Percentiles rank a stretch among this genome's conserved stretches.
phyloP scores from a whole-genome alignment of 2,113 vertebrate species.

The Xiphorhynchus elegans region DNA sequence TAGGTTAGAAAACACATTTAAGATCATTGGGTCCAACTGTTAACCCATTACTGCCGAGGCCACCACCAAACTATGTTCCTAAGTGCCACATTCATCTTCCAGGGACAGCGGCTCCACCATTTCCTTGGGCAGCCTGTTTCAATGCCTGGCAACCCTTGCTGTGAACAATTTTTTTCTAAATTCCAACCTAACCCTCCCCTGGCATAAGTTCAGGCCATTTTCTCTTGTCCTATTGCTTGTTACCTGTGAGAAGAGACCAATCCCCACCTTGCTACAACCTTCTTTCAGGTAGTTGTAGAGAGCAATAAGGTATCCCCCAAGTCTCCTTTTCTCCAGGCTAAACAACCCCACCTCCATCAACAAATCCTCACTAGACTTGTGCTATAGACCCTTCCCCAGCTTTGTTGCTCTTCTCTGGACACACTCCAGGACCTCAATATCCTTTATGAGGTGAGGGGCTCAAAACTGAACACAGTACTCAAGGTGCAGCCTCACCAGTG shows the following conservation, averaged over 20 bases:
- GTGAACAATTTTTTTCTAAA: neutral
- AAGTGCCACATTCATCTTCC: neutral
- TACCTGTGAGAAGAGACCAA: neutral
- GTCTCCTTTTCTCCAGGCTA: neutral
- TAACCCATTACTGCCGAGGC: neutral
- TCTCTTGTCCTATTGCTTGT: neutral
- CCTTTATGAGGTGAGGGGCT: neutral
- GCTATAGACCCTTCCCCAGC: neutral
- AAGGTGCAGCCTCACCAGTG: neutral
- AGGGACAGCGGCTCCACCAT: neutral
- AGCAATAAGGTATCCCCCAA: neutral
- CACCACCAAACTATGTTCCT: neutral
- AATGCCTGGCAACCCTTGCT: neutral
- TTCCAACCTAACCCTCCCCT: neutral
- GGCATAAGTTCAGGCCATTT: neutral
- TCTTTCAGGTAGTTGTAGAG: neutral
- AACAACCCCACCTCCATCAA: neutral
- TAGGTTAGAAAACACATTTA: neutral
- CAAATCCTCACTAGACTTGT: neutral
- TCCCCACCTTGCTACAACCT: neutral
- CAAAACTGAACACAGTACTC: neutral
- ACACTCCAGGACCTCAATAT: neutral
- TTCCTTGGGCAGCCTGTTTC: neutral
- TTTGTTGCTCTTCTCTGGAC: neutral
- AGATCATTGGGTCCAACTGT: accelerated